Conservation (phyloP, 1,140 invertebrate species). For the Hylaeus volcanicus region DNA sequence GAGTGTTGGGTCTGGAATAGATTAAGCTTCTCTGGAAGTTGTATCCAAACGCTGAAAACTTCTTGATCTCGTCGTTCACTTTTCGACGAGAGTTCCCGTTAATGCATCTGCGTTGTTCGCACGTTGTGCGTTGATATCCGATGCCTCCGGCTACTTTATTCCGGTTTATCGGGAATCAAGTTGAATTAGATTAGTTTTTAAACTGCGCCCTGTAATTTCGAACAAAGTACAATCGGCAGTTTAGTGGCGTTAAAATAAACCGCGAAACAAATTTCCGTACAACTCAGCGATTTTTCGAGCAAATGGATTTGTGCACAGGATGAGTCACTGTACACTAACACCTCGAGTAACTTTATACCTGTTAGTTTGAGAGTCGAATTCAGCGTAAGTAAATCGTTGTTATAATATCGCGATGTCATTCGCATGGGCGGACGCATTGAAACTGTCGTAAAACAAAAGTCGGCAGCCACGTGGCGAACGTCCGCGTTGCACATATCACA, state of each 20-base stretch:
- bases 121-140: conserved; percentile 45
- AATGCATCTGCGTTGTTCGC: conserved; percentile 58
- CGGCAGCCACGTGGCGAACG: no score
- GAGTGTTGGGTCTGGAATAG: conserved; percentile 51
- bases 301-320: background rate
- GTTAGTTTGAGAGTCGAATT: no score
- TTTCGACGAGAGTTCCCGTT: conserved; percentile 49
- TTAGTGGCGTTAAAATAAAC: background rate
- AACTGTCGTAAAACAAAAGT: no score
- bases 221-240: background rate
- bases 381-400: no score
- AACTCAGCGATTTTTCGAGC: background rate
- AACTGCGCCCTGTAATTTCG: background rate
- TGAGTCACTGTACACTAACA: background rate
- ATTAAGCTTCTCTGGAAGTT: conserved; percentile 60
- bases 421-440: no score
- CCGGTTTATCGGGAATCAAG: conserved; percentile 32
- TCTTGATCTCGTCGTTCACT: conserved; percentile 59
- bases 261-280: background rate
- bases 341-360: no score
- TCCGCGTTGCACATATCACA: no score
- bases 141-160: conserved; percentile 27
- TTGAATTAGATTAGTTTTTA: conserved; percentile 40
- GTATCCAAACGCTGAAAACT: conserved; percentile 60
- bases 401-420: no score